Conservation (phyloP, 1,140 invertebrate genomes). For the Tetragnatha versicolor region DNA sequence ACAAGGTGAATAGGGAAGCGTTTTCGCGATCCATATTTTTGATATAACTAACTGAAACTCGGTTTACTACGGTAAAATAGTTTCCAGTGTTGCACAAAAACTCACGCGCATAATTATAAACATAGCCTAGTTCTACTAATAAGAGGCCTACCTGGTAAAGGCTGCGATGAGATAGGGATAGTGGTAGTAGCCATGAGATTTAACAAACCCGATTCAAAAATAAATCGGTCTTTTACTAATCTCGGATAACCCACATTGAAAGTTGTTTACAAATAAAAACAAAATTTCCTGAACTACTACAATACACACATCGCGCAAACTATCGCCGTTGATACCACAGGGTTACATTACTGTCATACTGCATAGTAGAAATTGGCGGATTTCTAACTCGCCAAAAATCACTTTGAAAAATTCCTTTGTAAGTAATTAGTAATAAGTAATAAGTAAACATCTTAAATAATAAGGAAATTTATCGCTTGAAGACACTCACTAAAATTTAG, state of each 20-base stretch:
- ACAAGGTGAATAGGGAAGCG: too few relatives aligned
- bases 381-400: too few relatives aligned
- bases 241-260: slow-evolving; percentile 11
- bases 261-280: slow-evolving; percentile 24
- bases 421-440: too few relatives aligned
- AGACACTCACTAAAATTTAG: too few relatives aligned
- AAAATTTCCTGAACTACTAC: background rate
- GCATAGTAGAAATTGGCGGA: slow-evolving; percentile 23
- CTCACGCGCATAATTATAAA: slow-evolving; percentile 2
- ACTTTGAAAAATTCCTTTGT: too few relatives aligned
- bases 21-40: too few relatives aligned
- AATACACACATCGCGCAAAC: too few relatives aligned
- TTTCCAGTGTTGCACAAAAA: background rate
- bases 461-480: too few relatives aligned
- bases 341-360: slow-evolving; percentile 28
- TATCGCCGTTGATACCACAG: slow-evolving; percentile 39
- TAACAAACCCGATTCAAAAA: slow-evolving; percentile 7
- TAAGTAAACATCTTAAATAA: too few relatives aligned
- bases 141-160: slow-evolving; percentile 53
- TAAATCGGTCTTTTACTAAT: background rate
- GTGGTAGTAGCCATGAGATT: slow-evolving; percentile 51
- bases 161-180: slow-evolving; percentile 48
- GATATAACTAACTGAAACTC: too few relatives aligned
- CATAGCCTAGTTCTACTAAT: background rate
- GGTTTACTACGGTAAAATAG: too few relatives aligned